Percentiles rank a stretch among this genome's conserved stretches.
Evolutionary conservation across 2,888 invertebrate species (phyloP).

Genomic region (Microchrysa polita): DNA sequence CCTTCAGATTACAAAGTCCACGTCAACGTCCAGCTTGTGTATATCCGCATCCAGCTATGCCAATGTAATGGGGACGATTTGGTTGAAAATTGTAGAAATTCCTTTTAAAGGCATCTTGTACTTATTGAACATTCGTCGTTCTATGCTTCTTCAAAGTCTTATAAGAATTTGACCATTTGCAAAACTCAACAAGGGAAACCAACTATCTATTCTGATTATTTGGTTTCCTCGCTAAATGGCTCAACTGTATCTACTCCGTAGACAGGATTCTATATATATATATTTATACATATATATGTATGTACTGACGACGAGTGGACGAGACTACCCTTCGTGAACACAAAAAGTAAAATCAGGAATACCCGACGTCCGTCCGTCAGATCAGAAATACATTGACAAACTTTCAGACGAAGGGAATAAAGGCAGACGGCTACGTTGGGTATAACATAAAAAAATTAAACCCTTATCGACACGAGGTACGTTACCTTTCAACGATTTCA

Average conservation of each 20-base stretch:
- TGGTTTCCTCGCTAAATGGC: constrained; percentile 42
- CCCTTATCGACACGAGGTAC: constrained; percentile 24
- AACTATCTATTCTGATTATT: constrained; percentile 37
- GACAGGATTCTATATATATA: constrained; percentile 14
- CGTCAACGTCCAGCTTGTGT: constrained; percentile 30
- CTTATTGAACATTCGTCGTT: neutral
- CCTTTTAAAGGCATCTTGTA: neutral
- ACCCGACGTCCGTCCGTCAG: neutral
- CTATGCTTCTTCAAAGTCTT: neutral
- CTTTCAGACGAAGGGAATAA: neutral
- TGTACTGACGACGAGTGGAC: neutral
- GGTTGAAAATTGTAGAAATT: neutral
- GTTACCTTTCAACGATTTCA: constrained; percentile 37
- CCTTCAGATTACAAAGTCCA: constrained; percentile 24
- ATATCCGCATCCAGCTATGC: too few relatives aligned
- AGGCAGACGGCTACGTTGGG: constrained; percentile 4
- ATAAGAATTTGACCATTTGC: neutral
- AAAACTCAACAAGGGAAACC: neutral
- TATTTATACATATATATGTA: neutral
- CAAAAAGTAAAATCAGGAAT: constrained; percentile 28
- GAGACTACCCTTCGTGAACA: constrained; percentile 14
- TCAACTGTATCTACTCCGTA: neutral
- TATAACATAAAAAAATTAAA: constrained; percentile 24
- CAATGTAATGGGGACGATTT: too few relatives aligned
- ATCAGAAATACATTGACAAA: neutral